phyloP scores from a whole-genome alignment of 2,797 vertebrate genomes.

The Sebastes minor region DNA sequence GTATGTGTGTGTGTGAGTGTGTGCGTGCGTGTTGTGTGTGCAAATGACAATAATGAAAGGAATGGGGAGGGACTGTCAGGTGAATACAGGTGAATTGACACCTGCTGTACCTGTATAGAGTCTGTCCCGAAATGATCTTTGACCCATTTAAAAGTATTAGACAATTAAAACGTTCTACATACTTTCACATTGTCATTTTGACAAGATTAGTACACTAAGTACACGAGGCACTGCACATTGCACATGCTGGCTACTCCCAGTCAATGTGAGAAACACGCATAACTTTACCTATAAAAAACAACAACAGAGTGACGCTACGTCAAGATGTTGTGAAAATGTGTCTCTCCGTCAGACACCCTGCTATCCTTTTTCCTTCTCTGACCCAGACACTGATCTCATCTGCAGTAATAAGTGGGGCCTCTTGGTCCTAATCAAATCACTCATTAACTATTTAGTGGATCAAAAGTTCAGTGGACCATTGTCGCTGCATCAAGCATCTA shows the following conservation, averaged over 20 bases:
- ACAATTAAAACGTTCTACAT: neutral
- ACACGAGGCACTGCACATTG: neutral
- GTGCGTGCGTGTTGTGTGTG: neutral
- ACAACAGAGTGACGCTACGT: neutral
- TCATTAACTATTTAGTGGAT: slow-evolving; percentile 97
- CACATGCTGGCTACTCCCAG: neutral
- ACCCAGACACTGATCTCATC: slow-evolving; percentile 90
- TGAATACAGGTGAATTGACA: neutral
- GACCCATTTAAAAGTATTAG: neutral
- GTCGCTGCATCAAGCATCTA: slow-evolving; percentile 84
- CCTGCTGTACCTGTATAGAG: neutral
- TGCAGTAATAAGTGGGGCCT: slow-evolving; percentile 76
- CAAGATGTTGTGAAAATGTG: slow-evolving; percentile 31
- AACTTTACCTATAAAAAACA: neutral
- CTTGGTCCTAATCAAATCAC: slow-evolving; percentile 91
- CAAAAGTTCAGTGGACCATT: slow-evolving; percentile 91
- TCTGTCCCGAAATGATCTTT: neutral
- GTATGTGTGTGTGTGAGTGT: neutral
- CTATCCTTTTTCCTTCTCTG: slow-evolving; percentile 64
- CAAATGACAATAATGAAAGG: slow-evolving; percentile 9
- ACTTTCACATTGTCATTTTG: neutral
- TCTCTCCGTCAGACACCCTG: slow-evolving; percentile 24
- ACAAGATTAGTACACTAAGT: neutral
- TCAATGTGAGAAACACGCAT: neutral
- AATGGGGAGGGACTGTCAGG: neutral